A percentile compares a stretch with the other conserved stretches of the same genome.
These are phyloP conservation scores for Urocynchramus pylzowi DNA, from an alignment of 2,113 vertebrate species.

Conservation along the genomic window DNA sequence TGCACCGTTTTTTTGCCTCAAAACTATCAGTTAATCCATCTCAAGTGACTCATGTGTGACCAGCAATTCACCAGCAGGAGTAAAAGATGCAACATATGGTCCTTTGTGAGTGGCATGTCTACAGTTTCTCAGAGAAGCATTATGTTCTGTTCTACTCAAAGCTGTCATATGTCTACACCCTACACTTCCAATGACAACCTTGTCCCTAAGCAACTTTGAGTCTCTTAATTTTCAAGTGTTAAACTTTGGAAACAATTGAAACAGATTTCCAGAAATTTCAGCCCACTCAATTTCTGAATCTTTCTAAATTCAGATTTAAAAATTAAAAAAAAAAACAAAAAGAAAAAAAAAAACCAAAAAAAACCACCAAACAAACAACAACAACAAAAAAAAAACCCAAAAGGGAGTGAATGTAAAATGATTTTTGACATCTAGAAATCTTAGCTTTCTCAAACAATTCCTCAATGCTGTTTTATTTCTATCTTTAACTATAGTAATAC, in stretches of 20 bases:
- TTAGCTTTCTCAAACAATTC: not conserved
- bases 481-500: not conserved
- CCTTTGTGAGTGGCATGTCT: not conserved
- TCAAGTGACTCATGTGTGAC: not conserved
- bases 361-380: no score
- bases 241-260: not conserved
- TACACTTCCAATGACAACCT: not conserved
- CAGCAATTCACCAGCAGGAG: not conserved
- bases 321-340: not conserved
- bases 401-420: not conserved
- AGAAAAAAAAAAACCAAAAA: not conserved
- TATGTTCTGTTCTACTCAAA: not conserved
- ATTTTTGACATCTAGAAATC: not conserved
- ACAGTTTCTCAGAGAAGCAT: not conserved
- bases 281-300: not conserved
- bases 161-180: not conserved
- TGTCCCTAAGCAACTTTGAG: not conserved
- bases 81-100: not conserved
- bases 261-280: not conserved
- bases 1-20: not conserved
- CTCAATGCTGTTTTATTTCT: not conserved
- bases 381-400: not conserved
- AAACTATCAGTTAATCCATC: not conserved
- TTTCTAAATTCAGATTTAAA: not conserved
- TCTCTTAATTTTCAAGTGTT: not conserved